phyloP scores from a whole-genome alignment of 53 echinoderm and acorn worm genomes.

The Arbacia lixula region DNA sequence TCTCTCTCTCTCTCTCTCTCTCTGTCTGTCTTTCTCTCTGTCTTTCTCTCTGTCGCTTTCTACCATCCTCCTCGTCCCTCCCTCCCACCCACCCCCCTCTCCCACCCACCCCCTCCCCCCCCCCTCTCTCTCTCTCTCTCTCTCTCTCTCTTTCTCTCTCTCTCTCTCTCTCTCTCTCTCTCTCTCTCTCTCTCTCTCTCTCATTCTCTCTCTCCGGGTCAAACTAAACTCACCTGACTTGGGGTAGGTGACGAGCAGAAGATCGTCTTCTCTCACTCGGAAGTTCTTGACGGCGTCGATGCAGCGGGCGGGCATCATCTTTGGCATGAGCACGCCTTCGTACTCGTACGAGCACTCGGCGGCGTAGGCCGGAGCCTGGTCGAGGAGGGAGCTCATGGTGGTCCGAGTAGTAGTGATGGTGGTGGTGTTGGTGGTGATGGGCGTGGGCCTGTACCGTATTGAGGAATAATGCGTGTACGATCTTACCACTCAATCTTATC shows the following conservation, averaged over 20 bases:
- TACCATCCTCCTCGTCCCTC: too few relatives aligned
- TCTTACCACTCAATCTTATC: not conserved
- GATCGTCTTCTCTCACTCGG: slow-evolving; percentile 58
- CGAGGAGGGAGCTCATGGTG: not conserved
- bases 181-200: not conserved
- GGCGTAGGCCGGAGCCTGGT: slow-evolving; percentile 37
- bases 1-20: too few relatives aligned
- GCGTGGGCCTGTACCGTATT: too few relatives aligned
- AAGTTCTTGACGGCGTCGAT: slow-evolving; percentile 51
- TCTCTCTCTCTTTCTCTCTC: too few relatives aligned
- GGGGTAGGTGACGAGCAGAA: slow-evolving; percentile 55
- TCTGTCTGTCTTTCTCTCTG: too few relatives aligned
- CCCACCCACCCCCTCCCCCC: too few relatives aligned
- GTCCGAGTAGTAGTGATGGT: too few relatives aligned
- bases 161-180: too few relatives aligned
- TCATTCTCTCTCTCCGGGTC: not conserved
- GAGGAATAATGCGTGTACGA: not conserved
- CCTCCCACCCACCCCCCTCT: too few relatives aligned
- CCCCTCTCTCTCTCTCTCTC: too few relatives aligned
- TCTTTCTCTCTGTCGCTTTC: too few relatives aligned
- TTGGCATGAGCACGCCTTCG: slow-evolving; percentile 44
- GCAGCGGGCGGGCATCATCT: slow-evolving; percentile 49
- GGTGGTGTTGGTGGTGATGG: too few relatives aligned
- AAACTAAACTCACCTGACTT: slow-evolving; percentile 56
- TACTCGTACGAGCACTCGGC: slow-evolving; percentile 45